Evolutionary conservation across 2,888 invertebrate species (phyloP), one percentile per base, ranked within the genome.

Genomic region (Mythimna vitellina): DNA sequence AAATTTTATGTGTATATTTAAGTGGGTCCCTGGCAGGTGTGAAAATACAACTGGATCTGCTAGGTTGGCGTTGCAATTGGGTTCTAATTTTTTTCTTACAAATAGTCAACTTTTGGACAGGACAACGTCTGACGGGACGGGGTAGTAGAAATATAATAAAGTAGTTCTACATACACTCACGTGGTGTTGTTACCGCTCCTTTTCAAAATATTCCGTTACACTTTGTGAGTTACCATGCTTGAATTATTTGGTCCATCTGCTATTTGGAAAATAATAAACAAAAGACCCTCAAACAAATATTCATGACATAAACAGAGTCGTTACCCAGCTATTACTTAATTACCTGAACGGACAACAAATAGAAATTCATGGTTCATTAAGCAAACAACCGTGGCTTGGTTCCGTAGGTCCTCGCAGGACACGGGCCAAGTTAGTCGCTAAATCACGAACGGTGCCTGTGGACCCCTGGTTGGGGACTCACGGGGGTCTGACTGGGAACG

Each of bases 291-390:
- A 51, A 57, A 63, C 79, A 72, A 79, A 80, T 74, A 80, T 76
- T 73, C 70, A 74, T 73, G 74, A 73, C 65, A 71, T 57, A 85
- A 83, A 85, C 87, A 85, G 71, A 79, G 73, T 80, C 79, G 74
- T 83, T 87, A 84, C 69, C 56, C 32, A 73, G 84, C 86, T 91
- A 93, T 93, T 91, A 93, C 87, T 93, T 95, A 95, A 95, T 95
- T 95, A 95, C 94, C 94, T 94, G 93, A 89, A 88, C 88, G 90
- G 86, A 92, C 93, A 94, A 93, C 93, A 93, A 94, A 95, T 95
- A 94, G 92, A 93, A 95, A 95, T 95, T 91, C 94, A 95, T 93
- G 93, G 95, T 95, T 95, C 95, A 95, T 95, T 95, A 95, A 89
- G 90, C 92, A 90, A 92, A 92, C 91, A 92, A 91, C 92, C 89